A percentile compares a stretch with the other conserved stretches of the same genome.
These are phyloP conservation scores for Pseudorhombus dupliciocellatus DNA, from an alignment of 2,113 vertebrate species.

Conservation along the genomic window DNA sequence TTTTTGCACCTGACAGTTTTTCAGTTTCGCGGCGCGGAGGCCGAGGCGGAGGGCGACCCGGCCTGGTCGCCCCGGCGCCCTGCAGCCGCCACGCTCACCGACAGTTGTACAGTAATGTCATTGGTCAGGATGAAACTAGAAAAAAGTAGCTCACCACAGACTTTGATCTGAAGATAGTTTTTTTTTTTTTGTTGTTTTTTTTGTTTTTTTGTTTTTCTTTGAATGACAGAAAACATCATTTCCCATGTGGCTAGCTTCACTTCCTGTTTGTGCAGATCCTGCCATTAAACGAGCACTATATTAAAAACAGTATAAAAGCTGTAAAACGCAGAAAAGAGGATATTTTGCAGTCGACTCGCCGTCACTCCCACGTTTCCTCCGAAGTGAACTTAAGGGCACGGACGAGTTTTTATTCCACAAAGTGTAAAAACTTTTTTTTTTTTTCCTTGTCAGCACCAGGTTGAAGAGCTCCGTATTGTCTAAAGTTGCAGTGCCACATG, in stretches of 20 bases:
- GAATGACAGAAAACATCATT: slow-evolving; percentile 83
- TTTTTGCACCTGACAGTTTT: slow-evolving; percentile 81
- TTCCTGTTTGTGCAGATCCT: slow-evolving; percentile 79
- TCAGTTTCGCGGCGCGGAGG: slow-evolving; percentile 66
- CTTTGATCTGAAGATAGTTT: slow-evolving; percentile 74
- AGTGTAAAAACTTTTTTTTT: slow-evolving; percentile 47
- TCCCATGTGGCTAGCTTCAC: slow-evolving; percentile 80
- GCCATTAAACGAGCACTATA: slow-evolving; percentile 85
- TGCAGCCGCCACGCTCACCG: slow-evolving; percentile 55
- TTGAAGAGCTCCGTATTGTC: slow-evolving; percentile 64
- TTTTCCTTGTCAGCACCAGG: slow-evolving; percentile 58
- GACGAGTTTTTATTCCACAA: slow-evolving; percentile 28
- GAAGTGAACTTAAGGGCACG: slow-evolving; percentile 35
- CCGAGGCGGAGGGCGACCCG: slow-evolving; percentile 55
- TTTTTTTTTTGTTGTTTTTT: slow-evolving; percentile 47
- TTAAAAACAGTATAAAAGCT: slow-evolving; percentile 80
- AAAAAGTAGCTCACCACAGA: slow-evolving; percentile 82
- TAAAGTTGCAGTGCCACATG: slow-evolving; percentile 85
- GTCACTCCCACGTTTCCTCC: slow-evolving; percentile 20
- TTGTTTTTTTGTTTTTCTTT: slow-evolving; percentile 39
- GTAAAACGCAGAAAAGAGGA: slow-evolving; percentile 74
- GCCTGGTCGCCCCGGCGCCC: slow-evolving; percentile 40
- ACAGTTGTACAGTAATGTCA: slow-evolving; percentile 86
- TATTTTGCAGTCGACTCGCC: slow-evolving; percentile 49
- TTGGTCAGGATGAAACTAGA: slow-evolving; percentile 82